phyloP scores from a whole-genome alignment of 2,888 invertebrate genomes.

The Idaea straminata region DNA sequence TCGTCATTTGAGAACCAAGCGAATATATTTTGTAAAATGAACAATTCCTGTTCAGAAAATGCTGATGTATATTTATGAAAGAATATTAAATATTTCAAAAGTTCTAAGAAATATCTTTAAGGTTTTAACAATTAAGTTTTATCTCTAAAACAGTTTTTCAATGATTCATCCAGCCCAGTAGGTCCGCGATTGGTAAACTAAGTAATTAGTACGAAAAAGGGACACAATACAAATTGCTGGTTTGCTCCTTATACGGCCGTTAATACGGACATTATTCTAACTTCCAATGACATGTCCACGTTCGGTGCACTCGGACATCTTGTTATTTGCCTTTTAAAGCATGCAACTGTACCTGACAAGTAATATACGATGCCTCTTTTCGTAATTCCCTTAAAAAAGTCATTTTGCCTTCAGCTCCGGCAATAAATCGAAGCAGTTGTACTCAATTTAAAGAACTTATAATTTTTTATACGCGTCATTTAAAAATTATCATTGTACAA shows the following conservation, averaged over 20 bases:
- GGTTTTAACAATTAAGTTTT: background rate
- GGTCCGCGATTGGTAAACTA: slow-evolving; percentile 23
- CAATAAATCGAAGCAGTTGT: background rate
- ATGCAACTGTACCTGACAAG: slow-evolving; percentile 25
- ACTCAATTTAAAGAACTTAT: background rate
- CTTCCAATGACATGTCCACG: slow-evolving; percentile 30
- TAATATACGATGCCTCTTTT: slow-evolving; percentile 26
- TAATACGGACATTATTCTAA: slow-evolving; percentile 41
- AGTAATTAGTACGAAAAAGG: slow-evolving; percentile 49
- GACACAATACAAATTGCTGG: slow-evolving; percentile 40
- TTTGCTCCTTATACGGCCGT: slow-evolving; percentile 39
- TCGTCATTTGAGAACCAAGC: background rate
- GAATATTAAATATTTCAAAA: too few species aligned
- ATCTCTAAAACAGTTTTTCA: slow-evolving; percentile 8
- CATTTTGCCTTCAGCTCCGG: background rate
- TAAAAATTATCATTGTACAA: background rate
- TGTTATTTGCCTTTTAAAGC: slow-evolving; percentile 29
- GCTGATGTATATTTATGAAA: too few species aligned
- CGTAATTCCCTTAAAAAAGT: slow-evolving; percentile 23
- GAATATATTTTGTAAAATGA: background rate
- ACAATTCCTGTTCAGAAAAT: background rate
- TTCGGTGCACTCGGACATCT: slow-evolving; percentile 31
- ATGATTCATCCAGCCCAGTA: slow-evolving; percentile 16
- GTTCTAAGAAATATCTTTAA: background rate
- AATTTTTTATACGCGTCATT: background rate